Base-by-base conservation (phyloP, 2,113 vertebrate species). In the Falcunculus frontatus region DNA sequence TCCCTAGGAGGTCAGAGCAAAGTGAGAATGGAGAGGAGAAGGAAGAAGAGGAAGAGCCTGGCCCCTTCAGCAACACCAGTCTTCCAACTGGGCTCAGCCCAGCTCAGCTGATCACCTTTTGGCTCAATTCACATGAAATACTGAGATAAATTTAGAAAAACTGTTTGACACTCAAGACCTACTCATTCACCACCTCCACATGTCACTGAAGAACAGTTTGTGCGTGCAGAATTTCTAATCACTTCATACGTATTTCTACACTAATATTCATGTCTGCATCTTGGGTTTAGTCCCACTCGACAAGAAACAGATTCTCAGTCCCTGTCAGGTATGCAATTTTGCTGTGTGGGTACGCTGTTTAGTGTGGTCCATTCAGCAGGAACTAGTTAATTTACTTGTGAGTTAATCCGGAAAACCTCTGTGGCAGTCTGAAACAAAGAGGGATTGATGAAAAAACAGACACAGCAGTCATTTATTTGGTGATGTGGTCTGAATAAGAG, bases 401-500 rank as follows among this genome's bases (percentile, higher is more conserved):
- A 89, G 75, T 92, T 96, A 95, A 94, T 95, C 80, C 2, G 1
- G 56, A 93, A 91, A 95, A 90, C 49, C 81, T 96, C 81, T 30
- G 53, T 91, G 72, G 82, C 35, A 90, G 70, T 41, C 39, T 65
- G 70, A 83, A 94, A 95, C 94, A 96, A 96, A 97, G 93, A 56
- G 80, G 69, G 64, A 90, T 87, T 96, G 86, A 96, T 53, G 29
- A 72, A 77, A 91, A 96, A 72, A 82, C 65, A 96, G 94, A 89
- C 76, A 81, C 39, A 96, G 79, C 65, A 92, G 59, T 88, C 92
- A 59, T 69, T 95, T 96, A 76, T 88, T 92, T 91, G 86, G 44
- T 79, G 65, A 89, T 92, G 50, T 75, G 74, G 68, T 83, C 84
- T 91, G 92, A 94, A 90, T 95, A 67, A 76, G 89, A 96, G 90